Conservation (phyloP, 1,140 invertebrate genomes). For the Cheumatopsyche charites region DNA sequence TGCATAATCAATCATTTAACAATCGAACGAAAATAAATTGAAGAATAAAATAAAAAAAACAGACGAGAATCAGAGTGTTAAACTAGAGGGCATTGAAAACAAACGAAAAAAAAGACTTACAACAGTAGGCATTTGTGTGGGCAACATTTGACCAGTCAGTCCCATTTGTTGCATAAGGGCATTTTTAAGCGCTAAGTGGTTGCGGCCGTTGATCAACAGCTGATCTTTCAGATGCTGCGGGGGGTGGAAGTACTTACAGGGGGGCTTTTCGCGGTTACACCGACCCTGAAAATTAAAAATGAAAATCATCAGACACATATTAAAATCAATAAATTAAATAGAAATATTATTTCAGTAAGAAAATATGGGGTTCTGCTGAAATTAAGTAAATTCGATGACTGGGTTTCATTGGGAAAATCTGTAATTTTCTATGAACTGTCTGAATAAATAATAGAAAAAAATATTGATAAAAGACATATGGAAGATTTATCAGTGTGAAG, state of each 20-base stretch:
- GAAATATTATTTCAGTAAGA: too few species aligned
- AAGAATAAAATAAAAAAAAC: too few species aligned
- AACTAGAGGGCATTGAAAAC: too few species aligned
- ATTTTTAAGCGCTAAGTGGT: conserved; percentile 98
- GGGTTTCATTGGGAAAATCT: neutral
- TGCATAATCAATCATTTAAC: too few species aligned
- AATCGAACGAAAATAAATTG: too few species aligned
- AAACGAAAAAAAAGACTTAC: conserved; percentile 66
- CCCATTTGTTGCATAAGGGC: conserved; percentile 96
- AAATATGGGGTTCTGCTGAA: too few species aligned
- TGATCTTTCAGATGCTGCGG: conserved; percentile 99
- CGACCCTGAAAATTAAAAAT: conserved; percentile 82
- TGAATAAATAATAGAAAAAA: too few species aligned
- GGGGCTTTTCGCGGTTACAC: conserved; percentile 99
- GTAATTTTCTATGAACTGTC: too few species aligned
- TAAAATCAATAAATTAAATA: too few species aligned
- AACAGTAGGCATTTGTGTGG: conserved; percentile 89
- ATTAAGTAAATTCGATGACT: neutral
- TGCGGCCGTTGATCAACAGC: conserved; percentile 98
- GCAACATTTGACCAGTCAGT: conserved; percentile 84
- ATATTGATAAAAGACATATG: too few species aligned
- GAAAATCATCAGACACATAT: neutral
- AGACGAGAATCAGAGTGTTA: too few species aligned
- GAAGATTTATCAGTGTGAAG: too few species aligned
- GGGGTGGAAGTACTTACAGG: conserved; percentile 99